A percentile compares a stretch with the other conserved stretches of the same genome.
phyloP scores from a whole-genome alignment of 1,140 invertebrate genomes.

The Monochamus saltuarius region DNA sequence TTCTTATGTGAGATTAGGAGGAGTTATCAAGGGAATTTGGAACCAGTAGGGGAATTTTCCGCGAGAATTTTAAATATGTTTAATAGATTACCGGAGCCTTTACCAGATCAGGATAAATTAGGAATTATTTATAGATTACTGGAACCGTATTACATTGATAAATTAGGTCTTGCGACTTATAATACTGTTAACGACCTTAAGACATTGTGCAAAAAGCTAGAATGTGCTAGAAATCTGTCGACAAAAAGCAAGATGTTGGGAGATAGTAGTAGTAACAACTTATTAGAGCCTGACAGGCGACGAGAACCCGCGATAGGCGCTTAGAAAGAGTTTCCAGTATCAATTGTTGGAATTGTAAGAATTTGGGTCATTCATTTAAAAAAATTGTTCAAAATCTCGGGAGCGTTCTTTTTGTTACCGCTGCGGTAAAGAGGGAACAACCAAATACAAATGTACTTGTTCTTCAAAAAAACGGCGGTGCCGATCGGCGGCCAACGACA shows the following conservation, averaged over 20 bases:
- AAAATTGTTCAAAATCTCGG: neutral
- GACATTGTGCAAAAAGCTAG: conserved; percentile 5
- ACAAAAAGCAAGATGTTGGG: neutral
- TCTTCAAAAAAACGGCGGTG: neutral
- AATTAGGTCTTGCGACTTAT: conserved; percentile 4
- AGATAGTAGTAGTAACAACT: neutral
- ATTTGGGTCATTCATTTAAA: neutral
- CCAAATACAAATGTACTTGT: conserved; percentile 6
- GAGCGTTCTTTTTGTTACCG: conserved; percentile 1
- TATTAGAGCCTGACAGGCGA: conserved; percentile 13
- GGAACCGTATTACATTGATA: conserved; percentile 25
- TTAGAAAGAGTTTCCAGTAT: neutral
- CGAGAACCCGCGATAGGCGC: neutral
- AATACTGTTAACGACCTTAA: conserved; percentile 12
- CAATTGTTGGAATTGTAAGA: conserved; percentile 4
- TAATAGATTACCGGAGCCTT: conserved; percentile 27
- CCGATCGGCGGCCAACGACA: neutral
- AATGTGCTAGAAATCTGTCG: conserved; percentile 2
- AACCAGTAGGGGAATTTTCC: conserved; percentile 40
- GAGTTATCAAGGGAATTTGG: conserved; percentile 37
- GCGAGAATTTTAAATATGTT: conserved; percentile 39
- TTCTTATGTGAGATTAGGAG: conserved; percentile 36
- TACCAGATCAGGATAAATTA: conserved; percentile 32
- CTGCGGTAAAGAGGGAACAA: conserved; percentile 1
- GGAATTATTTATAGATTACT: conserved; percentile 39